phyloP scores from a whole-genome alignment of 2,797 vertebrate species.

The Sparidentex hasta region DNA sequence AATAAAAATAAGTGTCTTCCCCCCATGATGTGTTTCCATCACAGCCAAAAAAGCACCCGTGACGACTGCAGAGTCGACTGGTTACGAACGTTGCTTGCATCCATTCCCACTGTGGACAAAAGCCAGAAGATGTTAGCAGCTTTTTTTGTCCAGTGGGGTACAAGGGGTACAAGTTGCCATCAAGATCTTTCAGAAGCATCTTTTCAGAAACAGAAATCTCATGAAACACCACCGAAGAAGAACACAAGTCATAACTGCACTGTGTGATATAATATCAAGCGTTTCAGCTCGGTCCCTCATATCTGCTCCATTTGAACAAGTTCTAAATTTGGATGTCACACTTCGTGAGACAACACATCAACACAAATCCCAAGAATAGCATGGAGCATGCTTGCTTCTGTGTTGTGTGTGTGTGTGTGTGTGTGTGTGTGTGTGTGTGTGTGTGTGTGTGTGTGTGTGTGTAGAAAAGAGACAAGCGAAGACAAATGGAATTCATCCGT shows the following conservation, averaged over 20 bases:
- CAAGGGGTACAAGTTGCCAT: neutral
- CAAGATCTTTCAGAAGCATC: neutral
- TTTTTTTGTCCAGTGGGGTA: too few relatives aligned
- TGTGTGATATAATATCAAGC: neutral
- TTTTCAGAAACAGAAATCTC: slow-evolving; percentile 3
- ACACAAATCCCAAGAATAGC: slow-evolving; percentile 48
- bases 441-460: neutral
- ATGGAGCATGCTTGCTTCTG: neutral
- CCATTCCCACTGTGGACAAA: too few relatives aligned
- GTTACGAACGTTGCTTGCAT: too few relatives aligned
- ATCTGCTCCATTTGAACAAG: slow-evolving; percentile 45
- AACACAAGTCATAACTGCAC: neutral
- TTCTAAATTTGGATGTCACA: slow-evolving; percentile 62
- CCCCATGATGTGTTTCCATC: too few relatives aligned
- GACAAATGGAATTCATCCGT: slow-evolving; percentile 66
- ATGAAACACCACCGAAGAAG: neutral
- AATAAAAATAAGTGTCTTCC: too few relatives aligned
- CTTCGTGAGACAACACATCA: slow-evolving; percentile 30
- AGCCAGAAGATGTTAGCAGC: too few relatives aligned
- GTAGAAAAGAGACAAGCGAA: slow-evolving; percentile 36
- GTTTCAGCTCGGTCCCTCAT: slow-evolving; percentile 16
- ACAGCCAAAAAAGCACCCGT: too few relatives aligned
- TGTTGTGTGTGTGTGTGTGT: neutral
- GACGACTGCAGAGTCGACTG: too few relatives aligned
- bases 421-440: slow-evolving; percentile 14